Conservation (phyloP, 1,140 invertebrate genomes). For the Stegodyphus mimosarum region DNA sequence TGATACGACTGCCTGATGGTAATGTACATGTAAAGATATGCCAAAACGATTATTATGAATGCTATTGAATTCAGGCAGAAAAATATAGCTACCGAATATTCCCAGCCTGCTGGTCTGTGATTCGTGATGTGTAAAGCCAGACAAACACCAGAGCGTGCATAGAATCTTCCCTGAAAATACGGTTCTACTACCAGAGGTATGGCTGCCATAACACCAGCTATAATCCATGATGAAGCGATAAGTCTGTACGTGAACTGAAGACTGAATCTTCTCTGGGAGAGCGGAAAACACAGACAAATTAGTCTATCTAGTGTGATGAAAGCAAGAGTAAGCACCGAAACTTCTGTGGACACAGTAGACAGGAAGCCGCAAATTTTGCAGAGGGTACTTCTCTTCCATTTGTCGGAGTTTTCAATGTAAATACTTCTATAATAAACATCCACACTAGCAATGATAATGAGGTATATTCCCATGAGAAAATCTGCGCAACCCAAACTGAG, state of each 20-base stretch:
- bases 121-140: conserved; percentile 77
- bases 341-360: conserved; percentile 70
- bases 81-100: conserved; percentile 77
- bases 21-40: conserved; percentile 72
- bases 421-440: conserved; percentile 72
- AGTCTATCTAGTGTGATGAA: conserved; percentile 83
- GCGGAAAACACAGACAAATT: conserved; percentile 77
- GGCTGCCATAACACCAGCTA: conserved; percentile 75
- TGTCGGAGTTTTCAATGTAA: conserved; percentile 69
- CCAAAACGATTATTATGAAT: conserved; percentile 69
- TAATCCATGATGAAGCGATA: conserved; percentile 75
- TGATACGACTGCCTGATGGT: conserved; percentile 76
- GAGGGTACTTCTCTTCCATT: conserved; percentile 68
- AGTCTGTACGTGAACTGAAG: conserved; percentile 71
- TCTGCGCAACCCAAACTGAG: conserved; percentile 72
- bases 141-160: conserved; percentile 79
- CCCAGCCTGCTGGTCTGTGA: conserved; percentile 73
- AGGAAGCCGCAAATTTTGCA: conserved; percentile 71
- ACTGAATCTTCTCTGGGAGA: conserved; percentile 73
- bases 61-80: conserved; percentile 76
- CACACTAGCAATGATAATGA: conserved; percentile 77
- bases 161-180: conserved; percentile 75
- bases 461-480: conserved; percentile 82
- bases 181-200: conserved; percentile 77
- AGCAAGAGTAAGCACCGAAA: conserved; percentile 79